Evolutionary conservation across 1,140 invertebrate species (phyloP), one percentile per base, ranked within the genome.

Genomic region (Adoxophyes honmai): DNA sequence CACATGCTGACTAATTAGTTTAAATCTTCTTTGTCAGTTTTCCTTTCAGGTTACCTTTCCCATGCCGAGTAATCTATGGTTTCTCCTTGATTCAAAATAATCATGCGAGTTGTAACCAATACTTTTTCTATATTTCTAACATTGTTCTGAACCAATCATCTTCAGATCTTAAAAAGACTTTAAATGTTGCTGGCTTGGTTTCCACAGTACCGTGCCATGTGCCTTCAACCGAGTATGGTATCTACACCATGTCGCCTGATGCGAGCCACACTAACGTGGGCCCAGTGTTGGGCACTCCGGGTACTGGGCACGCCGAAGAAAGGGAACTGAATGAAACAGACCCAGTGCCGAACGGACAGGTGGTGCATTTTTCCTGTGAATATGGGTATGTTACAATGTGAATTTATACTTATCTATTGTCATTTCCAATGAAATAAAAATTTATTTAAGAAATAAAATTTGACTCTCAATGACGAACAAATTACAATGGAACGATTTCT

Each of bases 191-290:
- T 9, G 9, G 9, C 18, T 2, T 52, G 14, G 11, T 28, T 2
- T 56, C 9, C 21, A 42, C 87, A 94, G 93, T 93, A 51, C 92
- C 93, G 0, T 95, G 94, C 70, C 90, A 91, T 61, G 89, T 94
- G 14, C 93, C 93, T 7, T 74, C 90, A 4, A 91, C 90, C 1
- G 86, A 91, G 57, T 92, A 94, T 66, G 93, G 93, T 1, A 90
- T 92, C 42, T 94, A 92, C 81, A 92, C 86, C 8, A 84, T 92
- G 78, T 60, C 78, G 0, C 66, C 75, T 0, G 78, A 71, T 35
- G 44, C 71, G n/a, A 77, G 84, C 51, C 88, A 82, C 62, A 70
- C 66, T 39, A 90, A 90, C 0, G 78, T 84, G 4, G 75, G 81
- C 44, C 78, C 68, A 75, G 59, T 90, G 68, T 70, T 75, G 36